These are phyloP conservation scores for Glaucidium brasilianum DNA, from an alignment of 2,113 vertebrate species.

Conservation along the genomic window DNA sequence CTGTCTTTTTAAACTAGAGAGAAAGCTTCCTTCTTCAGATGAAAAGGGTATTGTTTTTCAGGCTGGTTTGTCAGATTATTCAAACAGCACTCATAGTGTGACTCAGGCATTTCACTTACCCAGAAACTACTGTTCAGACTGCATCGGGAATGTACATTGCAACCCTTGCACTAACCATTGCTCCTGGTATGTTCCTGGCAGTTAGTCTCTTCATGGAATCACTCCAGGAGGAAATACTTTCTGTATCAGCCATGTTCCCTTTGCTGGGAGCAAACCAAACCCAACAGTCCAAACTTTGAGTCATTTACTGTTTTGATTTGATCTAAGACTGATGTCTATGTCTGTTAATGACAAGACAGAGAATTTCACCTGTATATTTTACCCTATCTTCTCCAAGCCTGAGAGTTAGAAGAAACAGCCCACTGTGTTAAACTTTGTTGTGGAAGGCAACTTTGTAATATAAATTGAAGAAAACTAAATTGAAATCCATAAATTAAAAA, in stretches of 20 bases:
- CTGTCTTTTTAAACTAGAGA: not conserved
- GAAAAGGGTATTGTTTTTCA: not conserved
- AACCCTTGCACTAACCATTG: not conserved
- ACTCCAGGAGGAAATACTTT: constrained; percentile 38
- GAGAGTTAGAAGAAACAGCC: not conserved
- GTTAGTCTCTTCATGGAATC: not conserved
- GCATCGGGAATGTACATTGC: not conserved
- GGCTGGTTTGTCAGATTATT: not conserved
- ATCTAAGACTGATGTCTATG: not conserved
- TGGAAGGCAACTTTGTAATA: not conserved
- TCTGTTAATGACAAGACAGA: not conserved
- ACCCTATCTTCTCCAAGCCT: not conserved
- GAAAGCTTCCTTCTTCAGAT: not conserved
- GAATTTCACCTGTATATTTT: not conserved
- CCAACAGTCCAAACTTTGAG: not conserved
- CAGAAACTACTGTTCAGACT: not conserved
- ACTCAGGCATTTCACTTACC: not conserved
- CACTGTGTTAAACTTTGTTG: not conserved
- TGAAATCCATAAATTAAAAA: not conserved
- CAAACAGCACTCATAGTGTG: not conserved
- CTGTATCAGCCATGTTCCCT: not conserved
- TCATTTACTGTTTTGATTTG: not conserved
- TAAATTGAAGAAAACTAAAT: not conserved
- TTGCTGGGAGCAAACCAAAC: constrained; percentile 13
- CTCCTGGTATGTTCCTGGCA: not conserved